Evolutionary conservation across 2,113 vertebrate genomes (phyloP).

Genomic region (Aspidoscelis tigris): DNA sequence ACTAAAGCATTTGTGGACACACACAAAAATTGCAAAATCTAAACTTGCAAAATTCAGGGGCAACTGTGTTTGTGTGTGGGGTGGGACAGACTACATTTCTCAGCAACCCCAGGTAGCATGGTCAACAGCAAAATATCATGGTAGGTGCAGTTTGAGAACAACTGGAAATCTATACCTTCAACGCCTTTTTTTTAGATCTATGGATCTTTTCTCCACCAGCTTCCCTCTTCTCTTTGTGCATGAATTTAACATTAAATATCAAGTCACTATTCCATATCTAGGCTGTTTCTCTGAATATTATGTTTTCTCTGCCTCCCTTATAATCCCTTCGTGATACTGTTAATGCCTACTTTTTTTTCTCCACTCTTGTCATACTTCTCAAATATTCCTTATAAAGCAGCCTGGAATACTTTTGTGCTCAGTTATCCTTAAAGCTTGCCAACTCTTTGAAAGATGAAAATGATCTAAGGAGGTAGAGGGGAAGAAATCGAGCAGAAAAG

Average conservation of each 20-base stretch:
- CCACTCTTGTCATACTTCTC: slow-evolving; percentile 41
- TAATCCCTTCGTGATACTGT: slow-evolving; percentile 48
- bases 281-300: slow-evolving; percentile 52
- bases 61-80: too few species aligned
- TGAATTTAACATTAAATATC: slow-evolving; percentile 24
- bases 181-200: too few species aligned
- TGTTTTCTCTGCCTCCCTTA: slow-evolving; percentile 34
- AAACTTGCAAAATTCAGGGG: too few species aligned
- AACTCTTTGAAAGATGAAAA: slow-evolving; percentile 36
- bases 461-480: slow-evolving; percentile 10
- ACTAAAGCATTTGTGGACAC: too few species aligned
- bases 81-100: too few species aligned
- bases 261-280: slow-evolving; percentile 38
- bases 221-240: slow-evolving; percentile 1
- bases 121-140: too few species aligned
- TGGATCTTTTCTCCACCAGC: not conserved
- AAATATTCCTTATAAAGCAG: slow-evolving; percentile 38
- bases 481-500: slow-evolving; percentile 45
- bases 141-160: too few species aligned
- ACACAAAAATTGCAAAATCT: too few species aligned
- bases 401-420: slow-evolving; percentile 55
- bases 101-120: too few species aligned
- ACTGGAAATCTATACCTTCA: too few species aligned
- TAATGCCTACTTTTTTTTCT: not conserved
- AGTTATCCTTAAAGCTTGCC: slow-evolving; percentile 61